Evolutionary conservation across 2,888 invertebrate genomes (phyloP).

Genomic region (Dynastes tityus): DNA sequence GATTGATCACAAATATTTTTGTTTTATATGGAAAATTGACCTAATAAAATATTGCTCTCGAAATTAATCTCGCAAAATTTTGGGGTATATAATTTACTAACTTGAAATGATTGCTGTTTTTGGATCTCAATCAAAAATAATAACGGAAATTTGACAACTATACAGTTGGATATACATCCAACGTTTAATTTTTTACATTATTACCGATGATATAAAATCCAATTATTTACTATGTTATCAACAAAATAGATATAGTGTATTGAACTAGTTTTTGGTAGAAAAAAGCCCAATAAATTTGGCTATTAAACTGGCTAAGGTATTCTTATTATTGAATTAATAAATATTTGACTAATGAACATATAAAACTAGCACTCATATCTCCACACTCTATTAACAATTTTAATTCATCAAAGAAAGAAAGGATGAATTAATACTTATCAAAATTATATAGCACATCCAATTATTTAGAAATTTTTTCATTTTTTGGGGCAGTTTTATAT

Average conservation of each 20-base stretch:
- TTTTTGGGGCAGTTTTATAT: conserved; percentile 26
- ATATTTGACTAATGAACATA: conserved; percentile 44
- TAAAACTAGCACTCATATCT: conserved; percentile 42
- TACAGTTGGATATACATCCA: neutral
- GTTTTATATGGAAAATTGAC: conserved; percentile 29
- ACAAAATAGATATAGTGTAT: conserved; percentile 31
- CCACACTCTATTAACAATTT: conserved; percentile 23
- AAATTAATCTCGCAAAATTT: conserved; percentile 26
- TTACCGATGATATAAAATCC: conserved; percentile 22
- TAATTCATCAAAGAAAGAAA: conserved; percentile 18
- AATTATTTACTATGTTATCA: conserved; percentile 29
- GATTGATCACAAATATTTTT: conserved; percentile 39
- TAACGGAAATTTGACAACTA: conserved; percentile 10
- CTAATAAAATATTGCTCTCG: conserved; percentile 39
- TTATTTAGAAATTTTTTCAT: conserved; percentile 12
- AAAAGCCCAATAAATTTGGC: conserved; percentile 38
- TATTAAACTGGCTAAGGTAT: conserved; percentile 39
- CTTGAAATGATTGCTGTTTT: conserved; percentile 21
- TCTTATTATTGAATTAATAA: conserved; percentile 40
- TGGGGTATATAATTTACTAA: conserved; percentile 18
- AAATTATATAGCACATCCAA: conserved; percentile 31
- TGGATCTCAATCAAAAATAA: conserved; percentile 25
- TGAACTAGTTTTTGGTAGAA: conserved; percentile 37
- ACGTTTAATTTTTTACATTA: neutral
- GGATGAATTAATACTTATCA: conserved; percentile 30